phyloP scores from a whole-genome alignment of 1,140 invertebrate species.

The Drosophila elegans region DNA sequence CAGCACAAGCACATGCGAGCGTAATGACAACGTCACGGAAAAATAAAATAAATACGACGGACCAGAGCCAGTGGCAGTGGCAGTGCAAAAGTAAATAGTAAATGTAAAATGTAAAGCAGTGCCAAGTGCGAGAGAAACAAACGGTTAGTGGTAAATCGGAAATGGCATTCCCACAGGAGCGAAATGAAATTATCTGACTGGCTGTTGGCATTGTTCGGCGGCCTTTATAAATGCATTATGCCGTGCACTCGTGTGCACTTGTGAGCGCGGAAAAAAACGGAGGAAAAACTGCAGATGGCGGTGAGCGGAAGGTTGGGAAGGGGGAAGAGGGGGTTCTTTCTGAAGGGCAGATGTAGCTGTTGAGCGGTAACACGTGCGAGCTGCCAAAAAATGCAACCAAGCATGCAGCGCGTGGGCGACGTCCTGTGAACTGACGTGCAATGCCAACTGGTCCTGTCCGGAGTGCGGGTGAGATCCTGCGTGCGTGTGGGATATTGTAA shows the following conservation, averaged over 20 bases:
- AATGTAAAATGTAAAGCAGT: constrained; percentile 30
- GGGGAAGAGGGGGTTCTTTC: not conserved
- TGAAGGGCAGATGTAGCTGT: constrained; percentile 15
- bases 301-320: not conserved
- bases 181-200: constrained; percentile 62
- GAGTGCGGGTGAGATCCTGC: not conserved
- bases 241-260: constrained; percentile 60
- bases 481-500: not conserved
- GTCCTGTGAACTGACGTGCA: constrained; percentile 47
- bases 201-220: constrained; percentile 60
- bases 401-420: constrained; percentile 46
- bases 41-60: constrained; percentile 8
- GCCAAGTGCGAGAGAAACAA: constrained; percentile 60
- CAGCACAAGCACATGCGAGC: constrained; percentile 52
- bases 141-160: constrained; percentile 61
- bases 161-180: constrained; percentile 52
- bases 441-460: constrained; percentile 18
- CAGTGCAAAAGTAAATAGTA: constrained; percentile 17
- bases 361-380: constrained; percentile 54
- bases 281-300: constrained; percentile 2
- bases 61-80: not conserved
- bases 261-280: constrained; percentile 11
- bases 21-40: constrained; percentile 53
- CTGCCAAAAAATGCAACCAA: constrained; percentile 48
- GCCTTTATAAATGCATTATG: constrained; percentile 77